These are phyloP conservation scores for Pammene fasciana DNA, from an alignment of 2,888 invertebrate genomes.

Conservation along the genomic window DNA sequence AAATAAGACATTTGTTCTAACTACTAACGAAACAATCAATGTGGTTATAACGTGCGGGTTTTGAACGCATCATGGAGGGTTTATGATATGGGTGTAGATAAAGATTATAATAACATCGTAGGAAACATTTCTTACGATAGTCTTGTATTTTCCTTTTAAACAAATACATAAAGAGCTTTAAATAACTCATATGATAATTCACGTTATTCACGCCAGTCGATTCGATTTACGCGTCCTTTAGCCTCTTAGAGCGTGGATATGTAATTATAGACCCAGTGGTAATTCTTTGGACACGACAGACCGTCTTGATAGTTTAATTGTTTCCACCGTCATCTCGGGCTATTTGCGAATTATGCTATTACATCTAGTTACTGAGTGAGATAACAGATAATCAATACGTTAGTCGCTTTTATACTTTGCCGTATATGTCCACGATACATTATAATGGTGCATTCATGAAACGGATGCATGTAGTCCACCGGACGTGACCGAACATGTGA, in stretches of 20 bases:
- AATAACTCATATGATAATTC: neutral
- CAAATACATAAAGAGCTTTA: too few species aligned
- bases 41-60: too few species aligned
- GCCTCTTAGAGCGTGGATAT: conserved; percentile 6
- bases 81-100: too few species aligned
- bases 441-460: too few species aligned
- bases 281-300: conserved; percentile 8
- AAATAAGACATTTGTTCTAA: too few species aligned
- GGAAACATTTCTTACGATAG: neutral
- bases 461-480: too few species aligned
- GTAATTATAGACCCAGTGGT: conserved; percentile 27
- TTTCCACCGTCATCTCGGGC: neutral
- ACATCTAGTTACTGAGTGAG: neutral
- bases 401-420: neutral
- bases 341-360: conserved; percentile 16
- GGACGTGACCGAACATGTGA: neutral
- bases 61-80: too few species aligned
- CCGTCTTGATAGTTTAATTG: conserved; percentile 28
- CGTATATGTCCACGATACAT: too few species aligned
- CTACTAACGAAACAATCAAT: too few species aligned
- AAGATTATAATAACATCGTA: neutral
- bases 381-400: conserved; percentile 2
- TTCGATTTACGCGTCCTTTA: conserved; percentile 19
- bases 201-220: neutral
- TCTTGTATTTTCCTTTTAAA: too few species aligned